Percentiles rank a stretch among this genome's conserved stretches.
phyloP scores from a whole-genome alignment of 2,797 vertebrate genomes.

The Cirrhinus molitorella region DNA sequence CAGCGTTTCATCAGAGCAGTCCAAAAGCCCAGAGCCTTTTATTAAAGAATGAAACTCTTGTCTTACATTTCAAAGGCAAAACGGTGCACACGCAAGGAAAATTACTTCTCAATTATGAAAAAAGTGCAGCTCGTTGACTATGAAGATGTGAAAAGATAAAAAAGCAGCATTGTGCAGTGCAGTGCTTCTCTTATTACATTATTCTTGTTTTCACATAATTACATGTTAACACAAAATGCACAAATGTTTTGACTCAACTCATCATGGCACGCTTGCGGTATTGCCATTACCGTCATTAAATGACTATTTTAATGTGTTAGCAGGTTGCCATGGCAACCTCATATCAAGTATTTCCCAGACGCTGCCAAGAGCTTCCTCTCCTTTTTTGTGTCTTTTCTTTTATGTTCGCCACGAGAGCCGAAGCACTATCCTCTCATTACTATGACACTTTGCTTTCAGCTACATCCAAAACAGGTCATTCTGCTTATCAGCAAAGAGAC shows the following conservation, averaged over 20 bases:
- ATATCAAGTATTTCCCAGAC: slow-evolving; percentile 47
- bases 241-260: slow-evolving; percentile 34
- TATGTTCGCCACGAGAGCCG: slow-evolving; percentile 45
- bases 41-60: slow-evolving; percentile 19
- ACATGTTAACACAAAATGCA: not conserved
- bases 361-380: slow-evolving; percentile 36
- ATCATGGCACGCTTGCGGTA: not conserved
- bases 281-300: slow-evolving; percentile 28
- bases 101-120: not conserved
- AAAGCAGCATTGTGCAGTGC: not conserved
- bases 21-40: not conserved
- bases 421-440: slow-evolving; percentile 51
- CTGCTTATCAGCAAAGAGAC: slow-evolving; percentile 32
- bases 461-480: slow-evolving; percentile 39
- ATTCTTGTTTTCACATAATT: not conserved
- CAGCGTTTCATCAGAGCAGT: not conserved
- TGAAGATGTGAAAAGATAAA: not conserved
- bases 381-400: slow-evolving; percentile 51
- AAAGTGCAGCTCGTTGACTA: not conserved
- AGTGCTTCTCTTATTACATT: not conserved
- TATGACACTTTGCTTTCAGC: slow-evolving; percentile 28
- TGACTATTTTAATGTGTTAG: slow-evolving; percentile 7
- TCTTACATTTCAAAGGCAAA: slow-evolving; percentile 14
- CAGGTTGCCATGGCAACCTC: slow-evolving; percentile 57
- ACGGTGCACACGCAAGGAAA: not conserved